Conservation (phyloP, 2,113 vertebrate genomes). For the Bucco capensis region DNA sequence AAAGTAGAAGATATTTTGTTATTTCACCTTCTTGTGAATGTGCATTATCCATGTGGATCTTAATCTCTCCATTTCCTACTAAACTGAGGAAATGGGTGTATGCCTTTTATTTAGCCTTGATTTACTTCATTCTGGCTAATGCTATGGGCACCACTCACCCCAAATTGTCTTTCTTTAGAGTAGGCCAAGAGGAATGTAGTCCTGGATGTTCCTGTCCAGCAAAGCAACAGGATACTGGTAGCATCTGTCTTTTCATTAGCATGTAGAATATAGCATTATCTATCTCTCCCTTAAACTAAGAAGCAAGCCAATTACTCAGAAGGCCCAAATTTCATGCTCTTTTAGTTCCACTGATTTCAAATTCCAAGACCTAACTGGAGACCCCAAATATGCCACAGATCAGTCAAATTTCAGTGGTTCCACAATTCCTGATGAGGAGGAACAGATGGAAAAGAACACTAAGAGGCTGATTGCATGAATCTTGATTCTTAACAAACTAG, state of each 20-base stretch:
- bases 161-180: neutral
- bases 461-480: constrained; percentile 25
- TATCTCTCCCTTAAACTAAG: neutral
- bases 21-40: neutral
- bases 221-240: neutral
- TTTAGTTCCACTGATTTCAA: neutral
- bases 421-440: neutral
- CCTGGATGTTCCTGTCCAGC: neutral
- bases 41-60: neutral
- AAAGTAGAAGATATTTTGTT: neutral
- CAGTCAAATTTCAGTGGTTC: constrained; percentile 21
- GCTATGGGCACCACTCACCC: neutral
- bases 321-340: neutral
- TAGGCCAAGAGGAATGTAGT: neutral
- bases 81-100: neutral
- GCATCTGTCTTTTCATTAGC: neutral
- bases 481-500: neutral
- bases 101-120: fast-evolving
- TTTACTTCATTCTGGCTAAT: neutral
- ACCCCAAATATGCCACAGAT: neutral
- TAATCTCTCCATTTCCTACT: neutral
- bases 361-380: neutral
- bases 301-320: neutral
- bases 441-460: constrained; percentile 37
- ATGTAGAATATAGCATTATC: neutral